Evolutionary conservation across 2,113 vertebrate species (phyloP), one percentile per base, ranked within the genome.

Genomic region (Paradoxurus hermaphroditus): DNA sequence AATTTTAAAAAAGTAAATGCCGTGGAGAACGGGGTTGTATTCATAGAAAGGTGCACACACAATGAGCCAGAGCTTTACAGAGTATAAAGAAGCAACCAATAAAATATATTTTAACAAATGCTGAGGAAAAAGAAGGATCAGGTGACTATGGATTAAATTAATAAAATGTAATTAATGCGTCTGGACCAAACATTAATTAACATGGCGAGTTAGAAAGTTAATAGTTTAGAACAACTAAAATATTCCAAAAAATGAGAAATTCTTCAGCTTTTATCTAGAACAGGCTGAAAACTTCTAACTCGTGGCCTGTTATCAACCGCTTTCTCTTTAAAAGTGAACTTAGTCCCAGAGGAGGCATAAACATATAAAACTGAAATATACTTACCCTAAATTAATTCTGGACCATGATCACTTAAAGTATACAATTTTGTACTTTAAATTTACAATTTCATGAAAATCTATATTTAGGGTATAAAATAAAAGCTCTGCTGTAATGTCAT

Each of bases 391-490:
- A 72, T 53, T 53, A 77, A 94, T 36, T 92, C 78, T 62, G 34
- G n/a, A 41, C 18, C 19, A 67, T 36, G 16, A 77, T 62, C 59
- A 62, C 53, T 25, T 93, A 86, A 91, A 91, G 12, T 63, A 12
- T 68, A 51, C 86, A 75, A 85, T 85, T 85, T 56, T 95, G 4
- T 85, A 86, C 10, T 78, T 98, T 84, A 72, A 75, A 75, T 88
- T 70, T 85, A 91, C 11, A 56, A 73, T 85, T 93, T 53, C 19
- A 78, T 62, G 51, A 93, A 59, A 70, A 75, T 85, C 34, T 70
- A 46, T 83, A 86, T 27, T 90, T 90, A 88, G 34, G 70, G 36
- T 23, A 84, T 95, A 94, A 95, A 92, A 87, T 84, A 84, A 79
- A 88, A 65, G 34, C 31, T 44, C 51, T 94, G 70, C 29, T 78